Percentiles rank a stretch among this genome's conserved stretches.
Conservation (phyloP, 2,797 vertebrate genomes). For the Crypturellus tataupa region DNA sequence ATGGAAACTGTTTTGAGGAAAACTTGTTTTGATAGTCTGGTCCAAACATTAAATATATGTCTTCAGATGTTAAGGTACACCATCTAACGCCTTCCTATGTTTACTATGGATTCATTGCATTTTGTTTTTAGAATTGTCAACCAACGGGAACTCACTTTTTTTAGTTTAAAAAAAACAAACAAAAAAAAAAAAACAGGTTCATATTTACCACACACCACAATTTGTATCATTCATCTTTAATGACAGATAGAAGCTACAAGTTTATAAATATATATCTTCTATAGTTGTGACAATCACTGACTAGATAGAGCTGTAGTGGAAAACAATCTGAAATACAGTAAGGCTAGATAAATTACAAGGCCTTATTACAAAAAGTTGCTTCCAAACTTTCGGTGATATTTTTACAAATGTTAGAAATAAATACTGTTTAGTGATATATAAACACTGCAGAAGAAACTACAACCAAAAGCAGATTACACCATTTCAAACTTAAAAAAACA, state of each 20-base stretch:
- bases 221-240: slow-evolving; percentile 65
- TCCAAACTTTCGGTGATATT: slow-evolving; percentile 23
- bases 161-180: not conserved
- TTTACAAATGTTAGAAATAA: slow-evolving; percentile 57
- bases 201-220: not conserved
- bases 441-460: slow-evolving; percentile 33
- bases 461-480: slow-evolving; percentile 3
- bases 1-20: not conserved
- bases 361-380: slow-evolving; percentile 65
- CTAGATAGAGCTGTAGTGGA: slow-evolving; percentile 46
- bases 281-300: slow-evolving; percentile 59
- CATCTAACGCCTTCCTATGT: fast-evolving
- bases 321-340: slow-evolving; percentile 55
- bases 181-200: not conserved
- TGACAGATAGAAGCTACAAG: slow-evolving; percentile 52
- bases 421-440: slow-evolving; percentile 25
- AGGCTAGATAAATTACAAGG: slow-evolving; percentile 75
- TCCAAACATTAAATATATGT: not conserved
- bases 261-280: slow-evolving; percentile 62
- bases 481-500: not conserved
- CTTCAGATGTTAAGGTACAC: not conserved
- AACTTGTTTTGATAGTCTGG: not conserved
- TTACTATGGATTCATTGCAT: fast-evolving
- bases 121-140: not conserved
- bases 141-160: not conserved